phyloP scores from a whole-genome alignment of 2,888 invertebrate genomes.

The Pyrgus malvae region DNA sequence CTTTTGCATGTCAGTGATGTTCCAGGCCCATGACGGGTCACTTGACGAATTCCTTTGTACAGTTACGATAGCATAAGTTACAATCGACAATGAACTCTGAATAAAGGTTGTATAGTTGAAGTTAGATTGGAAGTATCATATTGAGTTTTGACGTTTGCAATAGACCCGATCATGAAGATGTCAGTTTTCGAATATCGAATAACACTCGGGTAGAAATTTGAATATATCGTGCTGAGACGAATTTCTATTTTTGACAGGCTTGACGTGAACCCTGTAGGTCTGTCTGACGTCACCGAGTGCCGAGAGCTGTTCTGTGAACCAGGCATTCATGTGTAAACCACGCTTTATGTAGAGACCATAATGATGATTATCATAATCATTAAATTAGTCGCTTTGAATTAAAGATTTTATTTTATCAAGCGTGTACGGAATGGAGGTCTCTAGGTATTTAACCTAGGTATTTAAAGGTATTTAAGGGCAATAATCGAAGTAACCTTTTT shows the following conservation, averaged over 20 bases:
- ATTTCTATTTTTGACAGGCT: conserved; percentile 68
- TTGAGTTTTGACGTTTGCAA: conserved; percentile 40
- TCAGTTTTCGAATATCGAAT: conserved; percentile 68
- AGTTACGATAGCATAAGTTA: conserved; percentile 37
- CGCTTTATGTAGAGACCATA: conserved; percentile 13
- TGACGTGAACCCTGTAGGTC: conserved; percentile 44
- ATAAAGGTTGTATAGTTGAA: conserved; percentile 29
- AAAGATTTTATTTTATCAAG: conserved; percentile 9
- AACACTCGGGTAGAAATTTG: conserved; percentile 58
- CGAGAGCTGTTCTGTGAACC: conserved; percentile 51
- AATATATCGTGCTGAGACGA: conserved; percentile 70
- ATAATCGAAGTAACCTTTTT: too few species aligned
- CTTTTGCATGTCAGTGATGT: neutral
- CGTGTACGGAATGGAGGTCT: too few species aligned
- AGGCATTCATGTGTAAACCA: conserved; percentile 12
- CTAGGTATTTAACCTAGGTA: too few species aligned
- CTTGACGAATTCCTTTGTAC: conserved; percentile 70
- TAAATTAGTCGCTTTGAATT: conserved; percentile 17
- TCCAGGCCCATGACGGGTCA: conserved; percentile 58
- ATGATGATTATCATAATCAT: conserved; percentile 7
- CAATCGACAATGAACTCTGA: conserved; percentile 30
- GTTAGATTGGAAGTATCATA: conserved; percentile 30
- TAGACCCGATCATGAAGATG: conserved; percentile 64
- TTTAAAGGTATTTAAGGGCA: too few species aligned
- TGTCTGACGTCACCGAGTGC: conserved; percentile 47